These are phyloP conservation scores for Nyctalus aviator DNA, from an alignment of 2,797 vertebrate genomes.

Conservation along the genomic window DNA sequence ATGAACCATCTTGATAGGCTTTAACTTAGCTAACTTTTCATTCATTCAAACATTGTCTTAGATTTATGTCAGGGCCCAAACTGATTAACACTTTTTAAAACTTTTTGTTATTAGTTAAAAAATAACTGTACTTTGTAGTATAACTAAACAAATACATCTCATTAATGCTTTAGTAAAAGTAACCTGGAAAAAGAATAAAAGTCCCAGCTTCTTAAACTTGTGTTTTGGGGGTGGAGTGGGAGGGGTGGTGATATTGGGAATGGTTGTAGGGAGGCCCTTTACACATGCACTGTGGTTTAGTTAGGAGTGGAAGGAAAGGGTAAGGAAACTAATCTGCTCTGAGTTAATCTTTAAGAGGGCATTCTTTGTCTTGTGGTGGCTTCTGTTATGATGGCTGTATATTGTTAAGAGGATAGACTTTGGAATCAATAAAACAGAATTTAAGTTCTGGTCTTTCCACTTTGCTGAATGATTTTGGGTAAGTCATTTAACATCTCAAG, in stretches of 20 bases:
- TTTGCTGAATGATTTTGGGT: neutral
- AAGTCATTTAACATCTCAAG: neutral
- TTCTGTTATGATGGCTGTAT: neutral
- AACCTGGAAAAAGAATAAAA: neutral
- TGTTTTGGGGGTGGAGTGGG: neutral
- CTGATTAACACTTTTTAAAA: neutral
- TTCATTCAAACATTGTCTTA: constrained; percentile 42
- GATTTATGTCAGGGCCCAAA: neutral
- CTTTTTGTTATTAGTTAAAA: constrained; percentile 35
- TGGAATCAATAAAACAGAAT: neutral
- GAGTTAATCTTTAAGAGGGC: neutral
- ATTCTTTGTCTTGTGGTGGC: neutral
- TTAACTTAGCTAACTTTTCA: constrained; percentile 6
- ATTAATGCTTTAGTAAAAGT: constrained; percentile 42
- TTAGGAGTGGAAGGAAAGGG: neutral
- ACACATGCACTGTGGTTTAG: neutral
- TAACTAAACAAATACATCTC: neutral
- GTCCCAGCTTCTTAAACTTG: constrained; percentile 25
- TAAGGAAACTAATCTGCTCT: neutral
- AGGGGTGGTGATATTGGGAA: neutral
- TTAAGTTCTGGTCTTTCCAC: constrained; percentile 9
- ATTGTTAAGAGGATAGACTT: neutral
- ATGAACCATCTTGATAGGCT: neutral
- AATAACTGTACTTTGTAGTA: neutral
- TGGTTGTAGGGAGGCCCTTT: neutral